Conservation (phyloP, 2,888 invertebrate species). For the Parnassius orleans region DNA sequence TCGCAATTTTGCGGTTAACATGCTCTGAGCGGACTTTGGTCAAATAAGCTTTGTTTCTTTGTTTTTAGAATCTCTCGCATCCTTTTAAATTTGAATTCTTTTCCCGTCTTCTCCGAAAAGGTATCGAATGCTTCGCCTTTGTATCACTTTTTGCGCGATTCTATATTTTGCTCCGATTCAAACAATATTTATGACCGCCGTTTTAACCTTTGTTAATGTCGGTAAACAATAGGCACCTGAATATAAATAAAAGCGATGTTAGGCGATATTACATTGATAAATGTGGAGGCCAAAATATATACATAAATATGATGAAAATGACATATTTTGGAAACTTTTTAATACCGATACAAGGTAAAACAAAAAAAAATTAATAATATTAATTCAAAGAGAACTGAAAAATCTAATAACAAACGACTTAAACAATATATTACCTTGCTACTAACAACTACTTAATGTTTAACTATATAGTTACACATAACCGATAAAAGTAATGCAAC, state of each 20-base stretch:
- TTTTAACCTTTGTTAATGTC: slow-evolving; percentile 48
- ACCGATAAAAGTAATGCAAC: too few species aligned
- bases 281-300: slow-evolving; percentile 12
- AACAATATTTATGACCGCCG: slow-evolving; percentile 66
- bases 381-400: neutral
- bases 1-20: slow-evolving; percentile 44
- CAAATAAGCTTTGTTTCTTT: slow-evolving; percentile 62
- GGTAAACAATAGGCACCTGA: slow-evolving; percentile 30
- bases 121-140: slow-evolving; percentile 78
- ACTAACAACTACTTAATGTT: too few species aligned
- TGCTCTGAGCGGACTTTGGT: slow-evolving; percentile 45
- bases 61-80: slow-evolving; percentile 65
- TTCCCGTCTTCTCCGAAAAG: slow-evolving; percentile 77
- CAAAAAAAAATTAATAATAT: too few species aligned
- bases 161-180: slow-evolving; percentile 62
- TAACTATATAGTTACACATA: too few species aligned
- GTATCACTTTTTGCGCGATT: slow-evolving; percentile 76
- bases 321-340: neutral
- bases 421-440: too few species aligned
- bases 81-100: slow-evolving; percentile 77
- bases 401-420: too few species aligned
- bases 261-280: slow-evolving; percentile 26
- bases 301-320: slow-evolving; percentile 8
- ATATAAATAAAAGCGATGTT: slow-evolving; percentile 26
- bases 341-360: too few species aligned